A percentile compares a stretch with the other conserved stretches of the same genome.
Conservation (phyloP, 2,888 invertebrate genomes). For the Bruchidius siliquastri region DNA sequence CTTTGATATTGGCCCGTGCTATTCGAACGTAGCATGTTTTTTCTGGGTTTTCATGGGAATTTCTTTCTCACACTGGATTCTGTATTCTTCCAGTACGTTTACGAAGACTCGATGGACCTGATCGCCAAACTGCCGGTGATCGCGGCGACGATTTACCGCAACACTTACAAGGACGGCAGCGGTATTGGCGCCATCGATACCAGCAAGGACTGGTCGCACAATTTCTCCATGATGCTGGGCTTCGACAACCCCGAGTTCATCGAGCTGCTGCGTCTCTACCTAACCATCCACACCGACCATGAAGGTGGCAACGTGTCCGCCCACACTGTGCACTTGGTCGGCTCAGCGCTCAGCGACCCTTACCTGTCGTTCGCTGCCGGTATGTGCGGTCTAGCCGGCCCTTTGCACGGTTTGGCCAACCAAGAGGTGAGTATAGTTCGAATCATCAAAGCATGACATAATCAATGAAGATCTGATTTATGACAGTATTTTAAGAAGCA, state of each 20-base stretch:
- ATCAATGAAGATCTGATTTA: too few relatives aligned
- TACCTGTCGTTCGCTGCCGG: slow-evolving; percentile 90
- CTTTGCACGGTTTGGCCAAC: slow-evolving; percentile 92
- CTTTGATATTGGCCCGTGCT: too few relatives aligned
- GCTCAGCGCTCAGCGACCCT: slow-evolving; percentile 90
- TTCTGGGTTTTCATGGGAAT: too few relatives aligned
- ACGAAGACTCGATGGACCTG: slow-evolving; percentile 92
- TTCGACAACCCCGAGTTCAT: slow-evolving; percentile 79
- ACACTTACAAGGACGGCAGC: slow-evolving; percentile 78
- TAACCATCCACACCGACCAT: slow-evolving; percentile 94
- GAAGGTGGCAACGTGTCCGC: slow-evolving; percentile 97
- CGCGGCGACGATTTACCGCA: slow-evolving; percentile 91
- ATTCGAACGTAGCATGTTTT: too few relatives aligned
- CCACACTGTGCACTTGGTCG: slow-evolving; percentile 90
- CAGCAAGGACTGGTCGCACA: slow-evolving; percentile 88
- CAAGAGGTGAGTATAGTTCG: slow-evolving; percentile 69
- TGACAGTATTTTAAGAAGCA: too few relatives aligned
- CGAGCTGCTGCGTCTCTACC: slow-evolving; percentile 88
- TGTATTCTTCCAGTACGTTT: slow-evolving; percentile 54
- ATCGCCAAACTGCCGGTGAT: slow-evolving; percentile 92
- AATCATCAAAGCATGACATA: too few relatives aligned
- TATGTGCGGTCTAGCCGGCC: slow-evolving; percentile 91
- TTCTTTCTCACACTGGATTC: not conserved
- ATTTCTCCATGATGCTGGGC: slow-evolving; percentile 89
- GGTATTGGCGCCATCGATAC: slow-evolving; percentile 85